A percentile compares a stretch with the other conserved stretches of the same genome.
Evolutionary conservation across 1,140 invertebrate species (phyloP).

Genomic region (Drosophila azteca): DNA sequence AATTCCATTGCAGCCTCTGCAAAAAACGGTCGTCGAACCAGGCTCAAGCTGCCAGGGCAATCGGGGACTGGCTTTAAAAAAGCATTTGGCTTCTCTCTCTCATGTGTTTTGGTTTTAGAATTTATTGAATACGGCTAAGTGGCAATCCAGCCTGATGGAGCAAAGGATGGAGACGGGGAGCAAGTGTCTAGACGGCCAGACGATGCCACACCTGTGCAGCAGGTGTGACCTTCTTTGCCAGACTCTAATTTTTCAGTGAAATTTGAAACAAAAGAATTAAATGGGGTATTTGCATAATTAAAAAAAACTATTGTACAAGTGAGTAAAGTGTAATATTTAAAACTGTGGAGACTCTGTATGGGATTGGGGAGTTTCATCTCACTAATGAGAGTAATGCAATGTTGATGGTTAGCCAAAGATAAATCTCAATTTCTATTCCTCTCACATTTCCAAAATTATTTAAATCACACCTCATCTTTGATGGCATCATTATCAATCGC

Average conservation of each 20-base stretch:
- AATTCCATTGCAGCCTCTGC: constrained; percentile 53
- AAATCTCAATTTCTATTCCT: no score
- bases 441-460: no score
- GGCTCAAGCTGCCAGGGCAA: constrained; percentile 18
- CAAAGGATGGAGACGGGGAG: neutral
- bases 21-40: constrained; percentile 28
- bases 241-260: constrained; percentile 21
- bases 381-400: no score
- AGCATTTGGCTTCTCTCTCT: constrained; percentile 27
- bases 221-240: constrained; percentile 22
- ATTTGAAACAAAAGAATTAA: constrained; percentile 16
- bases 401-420: no score
- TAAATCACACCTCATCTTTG: no score
- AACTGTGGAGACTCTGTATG: neutral
- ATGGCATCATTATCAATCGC: neutral
- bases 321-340: no score
- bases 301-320: constrained; percentile 26
- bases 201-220: constrained; percentile 55
- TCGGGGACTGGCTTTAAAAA: constrained; percentile 31
- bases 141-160: constrained; percentile 38
- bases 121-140: constrained; percentile 61
- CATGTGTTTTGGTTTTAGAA: constrained; percentile 42
- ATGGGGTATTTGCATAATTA: constrained; percentile 18
- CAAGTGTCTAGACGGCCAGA: constrained; percentile 67
- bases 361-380: neutral